Conservation (phyloP, 1,140 invertebrate genomes). For the Cryptotermes secundus region DNA sequence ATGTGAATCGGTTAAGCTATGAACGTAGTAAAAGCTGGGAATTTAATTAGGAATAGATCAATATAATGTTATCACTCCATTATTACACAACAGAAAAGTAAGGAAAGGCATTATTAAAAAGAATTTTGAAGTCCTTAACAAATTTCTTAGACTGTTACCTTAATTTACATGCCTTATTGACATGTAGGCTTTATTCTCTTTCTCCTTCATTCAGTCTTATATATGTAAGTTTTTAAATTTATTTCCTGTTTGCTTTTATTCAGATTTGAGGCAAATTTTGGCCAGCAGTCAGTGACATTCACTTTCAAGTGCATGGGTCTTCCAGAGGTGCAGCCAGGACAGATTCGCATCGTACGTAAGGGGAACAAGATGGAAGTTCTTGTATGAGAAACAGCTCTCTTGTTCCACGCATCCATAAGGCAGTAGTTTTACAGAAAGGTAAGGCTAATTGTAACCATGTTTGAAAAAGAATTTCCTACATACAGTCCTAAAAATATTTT, state of each 20-base stretch:
- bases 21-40: no score
- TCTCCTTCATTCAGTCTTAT: not conserved
- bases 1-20: no score
- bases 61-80: no score
- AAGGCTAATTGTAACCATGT: not conserved
- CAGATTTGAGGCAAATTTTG: constrained; percentile 82
- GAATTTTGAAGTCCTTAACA: not conserved
- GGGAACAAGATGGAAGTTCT: constrained; percentile 78
- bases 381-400: constrained; percentile 54
- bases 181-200: not conserved
- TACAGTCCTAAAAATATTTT: not conserved
- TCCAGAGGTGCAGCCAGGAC: constrained; percentile 64
- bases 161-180: not conserved
- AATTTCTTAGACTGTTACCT: not conserved
- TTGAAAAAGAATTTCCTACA: no score
- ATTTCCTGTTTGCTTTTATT: constrained; percentile 38
- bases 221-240: not conserved
- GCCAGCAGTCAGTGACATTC: constrained; percentile 74
- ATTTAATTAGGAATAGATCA: no score
- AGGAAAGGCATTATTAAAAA: not conserved
- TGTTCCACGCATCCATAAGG: not conserved
- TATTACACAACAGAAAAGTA: not conserved
- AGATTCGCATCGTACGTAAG: constrained; percentile 70
- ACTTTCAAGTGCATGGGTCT: constrained; percentile 72
- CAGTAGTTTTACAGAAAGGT: not conserved